Evolutionary conservation across 2,888 invertebrate genomes (phyloP), one percentile per base, ranked within the genome.

Genomic region (Limnephilus lunatus): DNA sequence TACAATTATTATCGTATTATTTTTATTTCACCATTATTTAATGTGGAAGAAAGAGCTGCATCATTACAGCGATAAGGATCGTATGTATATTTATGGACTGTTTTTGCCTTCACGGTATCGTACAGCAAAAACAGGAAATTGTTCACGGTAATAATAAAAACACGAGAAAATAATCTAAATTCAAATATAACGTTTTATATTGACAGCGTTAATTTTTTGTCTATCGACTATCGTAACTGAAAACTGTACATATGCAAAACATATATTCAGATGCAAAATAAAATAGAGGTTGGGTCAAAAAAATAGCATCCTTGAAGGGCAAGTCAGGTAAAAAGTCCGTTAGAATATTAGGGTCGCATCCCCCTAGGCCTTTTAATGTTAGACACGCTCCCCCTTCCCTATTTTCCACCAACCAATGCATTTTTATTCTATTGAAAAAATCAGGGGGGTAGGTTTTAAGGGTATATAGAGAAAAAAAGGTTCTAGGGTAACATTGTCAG

Each of bases 401-500:
- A 48, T 85, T 91, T 68, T 91, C 91, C 90, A 88, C 93, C 93
- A 93, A 93, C 93, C 93, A 82, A 90, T 48, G 91, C 31, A 81
- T 89, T 89, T 82, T 92, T 31, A 48, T 31, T 32, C 80, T 14
- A 19, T 31, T 53, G 82, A 92, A 92, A 92, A 92, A 92, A 53
- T 48, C 80, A n/a, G 81, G 91, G 91, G 93, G 93, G 91, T 92
- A 85, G 89, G 91, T 39, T 87, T 81, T 82, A 31, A 68, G 53
- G 83, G 87, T 92, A 91, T 39, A 92, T 92, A 92, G 87, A 91
- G 91, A 93, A 92, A 93, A n/a, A 92, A 92, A 92, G 31, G 11
- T 25, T 32, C 35, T 85, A 48, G 89, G 92, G 91, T 53, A 48
- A 32, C 81, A 86, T 91, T 91, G 83, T 90, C 81, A 48, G 80